Evolutionary conservation across 2,888 invertebrate species (phyloP).

Genomic region (Lithophane socia): DNA sequence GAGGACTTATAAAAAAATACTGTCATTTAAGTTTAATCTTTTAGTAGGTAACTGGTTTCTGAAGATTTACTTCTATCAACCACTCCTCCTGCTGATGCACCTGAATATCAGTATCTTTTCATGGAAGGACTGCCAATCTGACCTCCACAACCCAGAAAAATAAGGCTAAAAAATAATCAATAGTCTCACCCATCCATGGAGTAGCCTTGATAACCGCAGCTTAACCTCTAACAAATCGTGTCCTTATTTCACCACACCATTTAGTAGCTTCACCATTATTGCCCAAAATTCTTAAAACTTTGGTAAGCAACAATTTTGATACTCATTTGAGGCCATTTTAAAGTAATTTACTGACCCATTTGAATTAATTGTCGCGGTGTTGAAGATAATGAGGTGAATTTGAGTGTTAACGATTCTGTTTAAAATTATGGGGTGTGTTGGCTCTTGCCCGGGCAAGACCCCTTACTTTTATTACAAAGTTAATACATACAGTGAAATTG

Average conservation of each 20-base stretch:
- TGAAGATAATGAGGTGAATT: slow-evolving; percentile 51
- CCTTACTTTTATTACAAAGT: neutral
- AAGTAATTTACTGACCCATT: slow-evolving; percentile 42
- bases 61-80: no score
- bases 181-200: neutral
- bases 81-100: no score
- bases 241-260: neutral
- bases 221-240: neutral
- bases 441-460: no score
- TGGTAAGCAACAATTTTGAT: slow-evolving; percentile 25
- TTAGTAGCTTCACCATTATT: neutral
- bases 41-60: no score
- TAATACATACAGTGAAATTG: neutral
- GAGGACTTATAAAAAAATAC: no score
- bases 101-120: neutral
- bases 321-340: slow-evolving; percentile 39
- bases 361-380: slow-evolving; percentile 53
- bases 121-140: neutral
- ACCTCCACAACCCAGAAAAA: neutral
- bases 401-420: slow-evolving; percentile 26
- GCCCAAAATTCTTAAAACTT: slow-evolving; percentile 16
- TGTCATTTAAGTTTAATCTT: no score
- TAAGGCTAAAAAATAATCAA: neutral
- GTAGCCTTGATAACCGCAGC: neutral
- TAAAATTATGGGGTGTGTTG: slow-evolving; percentile 27